Percentiles rank a stretch among this genome's conserved stretches.
These are phyloP conservation scores for Argyresthia albistria DNA, from an alignment of 2,888 invertebrate species.

Conservation along the genomic window DNA sequence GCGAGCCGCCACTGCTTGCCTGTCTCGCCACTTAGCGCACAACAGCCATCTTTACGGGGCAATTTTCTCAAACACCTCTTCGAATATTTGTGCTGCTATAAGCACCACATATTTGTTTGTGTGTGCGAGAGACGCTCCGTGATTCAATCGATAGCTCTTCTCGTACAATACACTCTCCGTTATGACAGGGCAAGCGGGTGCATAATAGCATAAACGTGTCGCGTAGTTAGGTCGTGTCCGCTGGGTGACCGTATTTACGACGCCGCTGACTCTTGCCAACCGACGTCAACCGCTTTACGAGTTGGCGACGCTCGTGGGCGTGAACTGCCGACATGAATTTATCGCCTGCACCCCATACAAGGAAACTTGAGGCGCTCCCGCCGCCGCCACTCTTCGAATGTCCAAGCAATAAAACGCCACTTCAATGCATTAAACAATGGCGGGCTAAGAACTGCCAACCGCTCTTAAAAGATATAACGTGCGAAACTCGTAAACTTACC, in stretches of 20 bases:
- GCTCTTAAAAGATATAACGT: slow-evolving; percentile 22
- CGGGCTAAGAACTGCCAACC: slow-evolving; percentile 11
- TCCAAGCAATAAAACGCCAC: slow-evolving; percentile 48
- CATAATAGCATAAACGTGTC: neutral
- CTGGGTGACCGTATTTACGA: slow-evolving; percentile 37
- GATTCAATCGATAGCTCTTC: too few relatives aligned
- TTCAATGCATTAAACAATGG: slow-evolving; percentile 46
- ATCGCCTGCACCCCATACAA: slow-evolving; percentile 35
- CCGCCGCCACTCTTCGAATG: slow-evolving; percentile 15
- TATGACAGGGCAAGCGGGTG: neutral
- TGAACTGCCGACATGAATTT: slow-evolving; percentile 40
- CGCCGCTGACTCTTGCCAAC: slow-evolving; percentile 31
- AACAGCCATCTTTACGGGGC: neutral
- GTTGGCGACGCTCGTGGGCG: slow-evolving; percentile 43
- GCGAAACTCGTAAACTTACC: slow-evolving; percentile 23
- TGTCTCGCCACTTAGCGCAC: neutral
- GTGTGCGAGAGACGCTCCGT: too few relatives aligned
- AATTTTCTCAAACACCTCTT: neutral
- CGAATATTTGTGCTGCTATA: neutral
- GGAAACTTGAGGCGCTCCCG: slow-evolving; percentile 23
- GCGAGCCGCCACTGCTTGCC: neutral
- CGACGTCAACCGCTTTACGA: slow-evolving; percentile 48
- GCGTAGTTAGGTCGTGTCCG: slow-evolving; percentile 9
- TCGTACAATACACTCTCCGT: neutral
- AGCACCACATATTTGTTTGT: too few relatives aligned